Evolutionary conservation across 2,113 vertebrate genomes (phyloP).

Genomic region (Tenrec ecaudatus): DNA sequence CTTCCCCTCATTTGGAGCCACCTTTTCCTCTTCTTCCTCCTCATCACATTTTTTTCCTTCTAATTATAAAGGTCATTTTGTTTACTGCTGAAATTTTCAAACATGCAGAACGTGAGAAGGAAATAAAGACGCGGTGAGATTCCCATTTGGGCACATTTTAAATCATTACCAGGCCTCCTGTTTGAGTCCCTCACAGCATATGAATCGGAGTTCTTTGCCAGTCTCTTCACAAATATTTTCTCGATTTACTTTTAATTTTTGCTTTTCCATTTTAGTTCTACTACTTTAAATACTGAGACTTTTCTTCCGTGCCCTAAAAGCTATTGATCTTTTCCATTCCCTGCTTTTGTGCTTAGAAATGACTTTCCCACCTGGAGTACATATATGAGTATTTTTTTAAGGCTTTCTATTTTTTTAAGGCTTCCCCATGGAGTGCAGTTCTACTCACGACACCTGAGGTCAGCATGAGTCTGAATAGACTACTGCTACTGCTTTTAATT

Average conservation of each 20-base stretch:
- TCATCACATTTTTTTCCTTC: slow-evolving; percentile 2
- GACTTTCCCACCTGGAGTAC: not conserved
- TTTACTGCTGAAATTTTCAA: slow-evolving; percentile 31
- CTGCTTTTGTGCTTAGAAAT: slow-evolving; percentile 27
- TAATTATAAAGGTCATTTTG: slow-evolving; percentile 40
- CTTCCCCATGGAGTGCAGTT: not conserved
- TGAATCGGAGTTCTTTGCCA: not conserved
- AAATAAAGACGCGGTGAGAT: not conserved
- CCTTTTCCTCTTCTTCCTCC: slow-evolving; percentile 1
- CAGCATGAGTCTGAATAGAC: not conserved
- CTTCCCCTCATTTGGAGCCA: slow-evolving; percentile 39
- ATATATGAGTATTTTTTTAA: not conserved
- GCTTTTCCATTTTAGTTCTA: slow-evolving; percentile 35
- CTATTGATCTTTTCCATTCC: slow-evolving; percentile 27
- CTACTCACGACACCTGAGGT: not conserved
- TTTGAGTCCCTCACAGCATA: slow-evolving; percentile 4
- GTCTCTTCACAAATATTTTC: not conserved
- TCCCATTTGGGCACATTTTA: not conserved
- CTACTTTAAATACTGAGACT: slow-evolving; percentile 39
- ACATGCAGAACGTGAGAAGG: not conserved
- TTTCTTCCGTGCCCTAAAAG: not conserved
- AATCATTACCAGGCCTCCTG: not conserved
- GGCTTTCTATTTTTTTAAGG: not conserved
- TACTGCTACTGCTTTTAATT: not conserved
- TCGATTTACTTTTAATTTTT: slow-evolving; percentile 56